Conservation (phyloP, 2,888 invertebrate genomes). For the Aporophyla lueneburgensis region DNA sequence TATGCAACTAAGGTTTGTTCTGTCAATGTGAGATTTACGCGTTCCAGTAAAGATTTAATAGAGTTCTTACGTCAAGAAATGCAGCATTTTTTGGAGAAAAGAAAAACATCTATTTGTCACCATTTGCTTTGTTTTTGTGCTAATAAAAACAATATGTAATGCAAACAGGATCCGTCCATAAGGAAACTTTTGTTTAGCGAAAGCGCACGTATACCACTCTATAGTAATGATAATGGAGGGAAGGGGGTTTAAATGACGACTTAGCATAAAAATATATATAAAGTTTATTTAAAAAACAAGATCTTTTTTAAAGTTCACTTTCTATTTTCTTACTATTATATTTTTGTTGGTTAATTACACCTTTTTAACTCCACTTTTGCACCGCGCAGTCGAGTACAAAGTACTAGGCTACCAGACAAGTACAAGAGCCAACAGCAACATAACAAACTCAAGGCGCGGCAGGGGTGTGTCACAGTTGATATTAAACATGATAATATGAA, state of each 20-base stretch:
- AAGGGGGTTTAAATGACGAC: not conserved
- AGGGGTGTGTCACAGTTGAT: slow-evolving; percentile 60
- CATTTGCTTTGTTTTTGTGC: too few species aligned
- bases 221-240: not conserved
- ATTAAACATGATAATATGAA: slow-evolving; percentile 50
- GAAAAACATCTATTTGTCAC: too few species aligned
- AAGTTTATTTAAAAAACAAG: too few species aligned
- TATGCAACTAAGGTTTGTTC: not conserved
- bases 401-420: slow-evolving; percentile 33
- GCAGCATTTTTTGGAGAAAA: too few species aligned
- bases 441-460: slow-evolving; percentile 45
- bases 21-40: not conserved
- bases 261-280: not conserved
- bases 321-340: too few species aligned
- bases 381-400: not conserved
- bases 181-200: not conserved
- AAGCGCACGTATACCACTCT: not conserved
- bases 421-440: slow-evolving; percentile 12
- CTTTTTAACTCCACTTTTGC: too few species aligned
- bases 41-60: not conserved
- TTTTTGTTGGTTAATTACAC: too few species aligned
- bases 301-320: too few species aligned
- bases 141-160: not conserved
- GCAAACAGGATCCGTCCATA: not conserved
- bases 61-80: not conserved